phyloP scores from a whole-genome alignment of 2,888 invertebrate genomes.

The Aphrophora alni region DNA sequence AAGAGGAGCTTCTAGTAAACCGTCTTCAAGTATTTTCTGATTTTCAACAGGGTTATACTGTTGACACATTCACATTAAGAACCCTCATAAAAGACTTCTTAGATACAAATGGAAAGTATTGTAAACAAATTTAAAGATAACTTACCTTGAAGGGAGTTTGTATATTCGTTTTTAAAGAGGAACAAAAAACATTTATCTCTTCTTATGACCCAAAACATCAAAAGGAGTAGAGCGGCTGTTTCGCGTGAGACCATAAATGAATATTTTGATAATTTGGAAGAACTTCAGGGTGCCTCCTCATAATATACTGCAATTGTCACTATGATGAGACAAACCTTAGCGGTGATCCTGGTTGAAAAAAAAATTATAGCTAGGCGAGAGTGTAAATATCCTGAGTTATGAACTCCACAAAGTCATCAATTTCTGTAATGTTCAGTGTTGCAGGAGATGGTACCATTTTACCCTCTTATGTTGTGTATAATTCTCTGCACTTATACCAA shows the following conservation, averaged over 20 bases:
- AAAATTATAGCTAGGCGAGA: conserved; percentile 17
- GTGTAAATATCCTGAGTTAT: too few species aligned
- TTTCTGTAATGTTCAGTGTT: not conserved
- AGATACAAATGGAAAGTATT: too few species aligned
- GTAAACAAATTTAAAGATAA: conserved; percentile 19
- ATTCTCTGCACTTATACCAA: conserved; percentile 44
- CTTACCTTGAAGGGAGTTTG: not conserved
- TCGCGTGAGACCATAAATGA: not conserved
- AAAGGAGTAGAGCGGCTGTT: not conserved
- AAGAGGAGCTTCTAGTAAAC: too few species aligned
- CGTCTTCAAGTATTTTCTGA: too few species aligned
- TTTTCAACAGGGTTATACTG: too few species aligned
- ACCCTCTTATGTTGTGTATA: conserved; percentile 51
- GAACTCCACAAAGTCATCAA: too few species aligned
- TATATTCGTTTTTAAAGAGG: not conserved
- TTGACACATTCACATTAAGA: too few species aligned
- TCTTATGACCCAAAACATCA: not conserved
- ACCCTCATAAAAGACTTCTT: too few species aligned
- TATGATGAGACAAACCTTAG: conserved; percentile 33
- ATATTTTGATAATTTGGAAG: conserved; percentile 3
- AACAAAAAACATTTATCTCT: not conserved
- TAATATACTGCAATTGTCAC: conserved; percentile 26
- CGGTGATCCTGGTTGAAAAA: conserved; percentile 33
- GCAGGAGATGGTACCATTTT: conserved; percentile 5
- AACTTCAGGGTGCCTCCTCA: not conserved